Percentiles rank a stretch among this genome's conserved stretches.
Conservation (phyloP, 2,113 vertebrate species). For the Antechinus flavipes region DNA sequence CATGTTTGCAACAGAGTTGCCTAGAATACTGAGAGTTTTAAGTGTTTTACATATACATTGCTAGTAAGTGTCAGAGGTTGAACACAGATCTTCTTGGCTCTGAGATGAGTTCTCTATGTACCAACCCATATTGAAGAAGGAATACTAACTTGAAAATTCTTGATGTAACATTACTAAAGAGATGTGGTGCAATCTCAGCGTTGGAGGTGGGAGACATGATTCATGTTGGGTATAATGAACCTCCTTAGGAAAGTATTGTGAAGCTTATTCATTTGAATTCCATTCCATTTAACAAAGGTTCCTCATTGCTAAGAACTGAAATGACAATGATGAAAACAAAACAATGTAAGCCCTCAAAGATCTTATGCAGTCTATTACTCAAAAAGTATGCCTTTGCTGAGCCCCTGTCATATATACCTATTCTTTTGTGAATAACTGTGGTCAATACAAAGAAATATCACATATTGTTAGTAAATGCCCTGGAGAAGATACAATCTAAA, state of each 20-base stretch:
- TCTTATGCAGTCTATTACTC: neutral
- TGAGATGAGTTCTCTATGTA: neutral
- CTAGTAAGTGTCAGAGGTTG: neutral
- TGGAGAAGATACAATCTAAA: neutral
- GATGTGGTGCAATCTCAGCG: neutral
- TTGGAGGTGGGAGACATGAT: neutral
- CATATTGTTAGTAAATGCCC: neutral
- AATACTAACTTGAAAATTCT: neutral
- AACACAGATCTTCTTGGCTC: neutral
- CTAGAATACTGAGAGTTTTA: neutral
- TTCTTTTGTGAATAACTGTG: neutral
- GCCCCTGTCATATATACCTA: neutral
- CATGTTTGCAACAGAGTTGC: neutral
- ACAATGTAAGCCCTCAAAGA: neutral
- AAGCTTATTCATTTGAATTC: neutral
- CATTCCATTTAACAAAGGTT: neutral
- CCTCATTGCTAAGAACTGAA: neutral
- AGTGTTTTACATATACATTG: neutral
- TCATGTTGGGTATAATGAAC: neutral
- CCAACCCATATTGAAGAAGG: neutral
- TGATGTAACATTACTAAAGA: neutral
- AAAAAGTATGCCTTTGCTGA: neutral
- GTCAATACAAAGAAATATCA: neutral
- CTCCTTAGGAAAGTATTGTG: neutral
- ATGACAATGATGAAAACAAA: neutral